Percentiles rank a stretch among this genome's conserved stretches.
Conservation (phyloP, 2,113 vertebrate species). For the Carassius gibelio region DNA sequence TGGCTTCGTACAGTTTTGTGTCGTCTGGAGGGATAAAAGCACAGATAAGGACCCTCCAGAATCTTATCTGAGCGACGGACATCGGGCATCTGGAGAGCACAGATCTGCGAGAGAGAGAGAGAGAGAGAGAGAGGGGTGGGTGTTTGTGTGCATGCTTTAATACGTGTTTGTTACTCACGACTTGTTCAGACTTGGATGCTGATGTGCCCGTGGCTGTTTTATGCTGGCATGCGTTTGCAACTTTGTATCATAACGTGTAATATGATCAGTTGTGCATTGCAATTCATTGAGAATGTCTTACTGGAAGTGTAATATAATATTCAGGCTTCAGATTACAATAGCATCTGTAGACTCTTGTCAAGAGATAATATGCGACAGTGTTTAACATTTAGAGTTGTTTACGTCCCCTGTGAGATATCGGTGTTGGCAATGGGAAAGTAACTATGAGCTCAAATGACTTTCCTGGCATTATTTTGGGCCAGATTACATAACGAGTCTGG, state of each 20-base stretch:
- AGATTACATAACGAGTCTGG: conserved; percentile 38
- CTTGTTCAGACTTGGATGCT: background rate
- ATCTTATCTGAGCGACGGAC: conserved; percentile 8
- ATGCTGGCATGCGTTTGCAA: background rate
- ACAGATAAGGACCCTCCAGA: background rate
- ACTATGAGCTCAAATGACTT: background rate
- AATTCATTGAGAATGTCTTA: conserved; percentile 12
- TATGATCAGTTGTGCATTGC: background rate
- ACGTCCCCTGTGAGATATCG: background rate
- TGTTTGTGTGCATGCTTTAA: background rate
- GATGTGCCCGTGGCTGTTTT: background rate
- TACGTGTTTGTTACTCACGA: background rate
- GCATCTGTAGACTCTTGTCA: conserved; percentile 5
- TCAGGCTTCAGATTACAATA: conserved; percentile 8
- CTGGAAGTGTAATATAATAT: conserved; percentile 18
- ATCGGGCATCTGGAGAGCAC: conserved; percentile 18
- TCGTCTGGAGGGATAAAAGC: background rate
- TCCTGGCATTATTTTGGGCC: background rate
- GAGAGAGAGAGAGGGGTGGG: background rate
- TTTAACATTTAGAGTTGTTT: background rate
- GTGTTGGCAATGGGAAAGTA: conserved; percentile 1
- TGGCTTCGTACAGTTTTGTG: background rate
- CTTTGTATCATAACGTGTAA: conserved; percentile 9
- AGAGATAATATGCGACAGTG: background rate
- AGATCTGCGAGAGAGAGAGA: background rate